Base-by-base conservation (phyloP, 2,888 invertebrate genomes). In the Xestoiulus laeticollis region DNA sequence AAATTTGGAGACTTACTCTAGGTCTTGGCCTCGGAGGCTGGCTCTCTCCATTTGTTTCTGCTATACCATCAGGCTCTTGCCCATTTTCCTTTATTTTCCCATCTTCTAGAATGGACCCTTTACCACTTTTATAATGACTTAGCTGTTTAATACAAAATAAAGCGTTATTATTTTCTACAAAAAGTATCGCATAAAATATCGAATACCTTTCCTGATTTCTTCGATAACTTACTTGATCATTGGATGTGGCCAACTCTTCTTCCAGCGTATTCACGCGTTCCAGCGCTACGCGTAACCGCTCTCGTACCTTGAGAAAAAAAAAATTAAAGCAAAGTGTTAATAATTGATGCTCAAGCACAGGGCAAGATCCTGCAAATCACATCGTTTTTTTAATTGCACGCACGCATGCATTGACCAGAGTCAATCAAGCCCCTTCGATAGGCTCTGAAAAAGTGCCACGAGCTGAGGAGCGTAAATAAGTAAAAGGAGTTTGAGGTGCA, bases 231-330 rank as follows among this genome's bases (percentile, higher is more conserved):
- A 98, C 97, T 95, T 99, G 99, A 93, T 98, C 98, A 95, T 97
- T 98, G 94, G 97, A 96, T 93, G 95, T 94, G 91, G 96, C 95
- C 92, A 99, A 94, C 94, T 99, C 99, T 92, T 99, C 98, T 94
- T 99, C 99, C 92, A 99, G 94, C 90, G 96, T 95, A 89, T 97
- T 96, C 92, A 98, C 98, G 92, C 97, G 95, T 93, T 99, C 99
- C 92, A 99, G 94, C 90, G 99, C 97, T 88, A 99, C 96, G 91
- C 99, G 95, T 92, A 99, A 94, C 92, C 99, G 94, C 93, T 99
- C 99, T 90, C 99, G 95, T 89, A 99, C 98, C 98, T 98, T 92
- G n/a, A n/a, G n/a, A n/a, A n/a, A n/a, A 22, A 93, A 92, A 90
- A 89, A 33, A 87, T 83, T 85, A 84, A 78, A 78, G 30, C 30